phyloP scores from a whole-genome alignment of 2,113 vertebrate species.

The Dunckerocampus dactyliophorus region DNA sequence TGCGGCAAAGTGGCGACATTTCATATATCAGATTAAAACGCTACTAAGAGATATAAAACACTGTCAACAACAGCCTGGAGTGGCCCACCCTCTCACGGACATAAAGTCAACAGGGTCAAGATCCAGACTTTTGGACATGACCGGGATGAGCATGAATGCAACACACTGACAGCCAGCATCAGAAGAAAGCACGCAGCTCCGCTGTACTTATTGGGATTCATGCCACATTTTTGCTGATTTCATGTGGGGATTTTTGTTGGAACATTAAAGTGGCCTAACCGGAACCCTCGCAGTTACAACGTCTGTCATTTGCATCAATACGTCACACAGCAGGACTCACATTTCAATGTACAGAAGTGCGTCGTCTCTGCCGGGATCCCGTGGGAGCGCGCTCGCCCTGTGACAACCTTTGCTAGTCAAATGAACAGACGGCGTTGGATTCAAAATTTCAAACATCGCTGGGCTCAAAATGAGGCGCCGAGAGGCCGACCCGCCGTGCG shows the following conservation, averaged over 20 bases:
- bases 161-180: too few species aligned
- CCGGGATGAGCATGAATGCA: too few species aligned
- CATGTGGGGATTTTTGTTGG: too few species aligned
- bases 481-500: slow-evolving; percentile 64
- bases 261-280: too few species aligned
- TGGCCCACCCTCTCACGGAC: neutral
- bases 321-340: slow-evolving; percentile 33
- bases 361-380: neutral
- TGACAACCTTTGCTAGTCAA: slow-evolving; percentile 71
- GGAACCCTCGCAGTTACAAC: too few species aligned
- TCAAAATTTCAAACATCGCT: slow-evolving; percentile 78
- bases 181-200: too few species aligned
- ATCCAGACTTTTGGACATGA: too few species aligned
- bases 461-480: slow-evolving; percentile 64
- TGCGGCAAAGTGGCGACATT: slow-evolving; percentile 37
- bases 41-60: slow-evolving; percentile 27
- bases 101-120: too few species aligned
- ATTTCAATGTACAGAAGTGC: slow-evolving; percentile 72
- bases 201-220: too few species aligned
- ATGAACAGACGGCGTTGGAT: slow-evolving; percentile 78
- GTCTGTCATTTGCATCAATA: too few species aligned
- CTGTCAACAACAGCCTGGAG: slow-evolving; percentile 10
- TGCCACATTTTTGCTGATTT: too few species aligned
- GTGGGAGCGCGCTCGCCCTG: slow-evolving; percentile 29
- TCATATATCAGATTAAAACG: slow-evolving; percentile 47